Conservation (phyloP, 2,797 vertebrate genomes). For the Petrocephalus sullivani region DNA sequence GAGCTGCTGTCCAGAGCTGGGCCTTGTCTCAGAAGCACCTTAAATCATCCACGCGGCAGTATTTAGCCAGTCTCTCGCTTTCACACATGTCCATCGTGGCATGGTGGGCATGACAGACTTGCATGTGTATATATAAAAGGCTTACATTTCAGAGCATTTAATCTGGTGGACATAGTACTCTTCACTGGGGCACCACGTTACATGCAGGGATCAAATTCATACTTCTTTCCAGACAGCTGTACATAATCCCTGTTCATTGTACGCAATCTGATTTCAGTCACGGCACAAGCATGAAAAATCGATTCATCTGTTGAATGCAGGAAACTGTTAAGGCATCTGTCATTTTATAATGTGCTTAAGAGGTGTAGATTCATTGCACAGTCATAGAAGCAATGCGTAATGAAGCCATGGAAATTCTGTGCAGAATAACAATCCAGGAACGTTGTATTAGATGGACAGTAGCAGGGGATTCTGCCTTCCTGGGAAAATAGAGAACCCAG, state of each 20-base stretch:
- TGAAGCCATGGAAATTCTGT: constrained; percentile 22
- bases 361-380: constrained; percentile 26
- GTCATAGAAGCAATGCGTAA: constrained; percentile 23
- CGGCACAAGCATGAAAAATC: neutral
- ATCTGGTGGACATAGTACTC: neutral
- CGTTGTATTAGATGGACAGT: neutral
- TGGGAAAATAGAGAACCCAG: constrained; percentile 28
- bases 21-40: no score
- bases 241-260: neutral
- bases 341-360: constrained; percentile 1
- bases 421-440: neutral
- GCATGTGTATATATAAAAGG: neutral
- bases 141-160: neutral
- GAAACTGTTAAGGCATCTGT: neutral
- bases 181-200: neutral
- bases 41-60: no score
- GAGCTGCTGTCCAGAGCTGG: no score
- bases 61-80: no score
- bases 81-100: neutral
- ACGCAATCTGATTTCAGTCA: neutral
- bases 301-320: neutral
- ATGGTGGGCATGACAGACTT: neutral
- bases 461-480: constrained; percentile 21
- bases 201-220: neutral
- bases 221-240: neutral